Evolutionary conservation across 2,113 vertebrate species (phyloP).

Genomic region (human): GRCh38 chr2:142736501-142737000

Average conservation of each 20-base stretch:
- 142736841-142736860: not conserved
- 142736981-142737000: not conserved
- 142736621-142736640: constrained; percentile 78
- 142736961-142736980: not conserved
- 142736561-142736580: constrained; percentile 23
- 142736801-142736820: constrained; percentile 75
- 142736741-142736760: constrained; percentile 74
- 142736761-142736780: constrained; percentile 73
- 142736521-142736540: not conserved
- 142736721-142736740: constrained; percentile 81
- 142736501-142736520: not conserved
- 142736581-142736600: not conserved
- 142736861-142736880: constrained; percentile 46
- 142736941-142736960: not conserved
- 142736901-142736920: too few species aligned
- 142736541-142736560: not conserved
- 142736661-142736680: constrained; percentile 70
- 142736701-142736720: constrained; percentile 79
- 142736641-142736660: constrained; percentile 75
- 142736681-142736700: constrained; percentile 76
- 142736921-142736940: not conserved
- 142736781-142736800: constrained; percentile 78
- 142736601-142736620: constrained; percentile 63
- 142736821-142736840: constrained; percentile 67
- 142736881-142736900: not conserved